Evolutionary conservation across 2,888 invertebrate genomes (phyloP).

Genomic region (Mantis religiosa): DNA sequence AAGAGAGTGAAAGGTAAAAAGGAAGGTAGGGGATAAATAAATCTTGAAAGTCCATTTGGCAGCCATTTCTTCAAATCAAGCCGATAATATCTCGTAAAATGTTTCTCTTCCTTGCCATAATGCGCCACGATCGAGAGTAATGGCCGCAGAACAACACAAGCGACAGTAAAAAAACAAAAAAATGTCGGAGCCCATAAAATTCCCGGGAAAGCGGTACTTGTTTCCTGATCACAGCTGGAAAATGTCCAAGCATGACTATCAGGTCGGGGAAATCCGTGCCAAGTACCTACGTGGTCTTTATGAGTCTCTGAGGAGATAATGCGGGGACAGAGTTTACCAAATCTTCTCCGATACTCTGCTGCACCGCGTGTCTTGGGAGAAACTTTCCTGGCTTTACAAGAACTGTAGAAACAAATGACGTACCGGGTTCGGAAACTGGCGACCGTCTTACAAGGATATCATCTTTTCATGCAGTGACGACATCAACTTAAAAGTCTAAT

Average conservation of each 20-base stretch:
- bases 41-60: too few relatives aligned
- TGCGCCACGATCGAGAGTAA: background rate
- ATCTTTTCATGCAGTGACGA: too few relatives aligned
- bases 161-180: background rate
- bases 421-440: too few relatives aligned
- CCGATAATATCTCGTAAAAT: background rate
- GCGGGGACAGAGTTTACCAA: background rate
- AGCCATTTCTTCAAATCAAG: too few relatives aligned
- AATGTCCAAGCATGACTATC: background rate
- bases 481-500: too few relatives aligned
- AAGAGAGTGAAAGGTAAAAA: too few relatives aligned
- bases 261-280: background rate
- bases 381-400: too few relatives aligned
- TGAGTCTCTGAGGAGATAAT: background rate
- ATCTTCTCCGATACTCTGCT: background rate
- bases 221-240: background rate
- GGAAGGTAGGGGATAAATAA: too few relatives aligned
- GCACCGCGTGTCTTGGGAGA: too few relatives aligned
- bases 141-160: background rate
- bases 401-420: too few relatives aligned
- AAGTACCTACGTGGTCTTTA: background rate
- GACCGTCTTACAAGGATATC: too few relatives aligned
- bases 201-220: background rate
- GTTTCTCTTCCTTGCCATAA: background rate
- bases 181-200: background rate